Evolutionary conservation across 2,113 vertebrate species (phyloP).

Genomic region (Uria lomvia): DNA sequence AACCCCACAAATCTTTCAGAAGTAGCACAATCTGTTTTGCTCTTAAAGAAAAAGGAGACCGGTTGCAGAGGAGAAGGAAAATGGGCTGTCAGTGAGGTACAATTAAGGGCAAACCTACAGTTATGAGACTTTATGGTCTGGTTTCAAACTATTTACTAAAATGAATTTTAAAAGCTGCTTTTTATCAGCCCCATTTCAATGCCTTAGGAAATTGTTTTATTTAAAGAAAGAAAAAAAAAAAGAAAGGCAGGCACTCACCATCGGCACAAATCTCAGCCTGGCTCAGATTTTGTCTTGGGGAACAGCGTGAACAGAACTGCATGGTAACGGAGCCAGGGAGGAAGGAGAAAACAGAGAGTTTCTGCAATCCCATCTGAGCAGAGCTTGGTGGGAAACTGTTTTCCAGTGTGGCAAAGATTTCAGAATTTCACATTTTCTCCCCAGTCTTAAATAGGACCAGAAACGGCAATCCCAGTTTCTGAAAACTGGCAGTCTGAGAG

Average conservation of each 20-base stretch:
- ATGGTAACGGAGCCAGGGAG: background rate
- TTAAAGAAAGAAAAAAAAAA: background rate
- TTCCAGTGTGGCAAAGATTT: background rate
- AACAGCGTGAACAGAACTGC: background rate
- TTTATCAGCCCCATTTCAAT: conserved; percentile 35
- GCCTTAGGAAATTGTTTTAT: conserved; percentile 42
- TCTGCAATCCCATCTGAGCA: background rate
- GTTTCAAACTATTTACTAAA: conserved; percentile 64
- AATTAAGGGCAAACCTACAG: conserved; percentile 51
- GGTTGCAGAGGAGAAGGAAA: conserved; percentile 47
- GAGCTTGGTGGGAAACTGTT: background rate
- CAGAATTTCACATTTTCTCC: background rate
- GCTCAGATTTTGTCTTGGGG: conserved; percentile 32
- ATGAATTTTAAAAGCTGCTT: conserved; percentile 57
- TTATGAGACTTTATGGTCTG: conserved; percentile 41
- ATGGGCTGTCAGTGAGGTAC: conserved; percentile 39
- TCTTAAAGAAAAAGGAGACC: conserved; percentile 25
- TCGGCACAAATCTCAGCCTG: conserved; percentile 35
- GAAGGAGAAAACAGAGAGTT: background rate
- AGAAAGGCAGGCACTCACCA: background rate
- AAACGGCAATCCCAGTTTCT: background rate
- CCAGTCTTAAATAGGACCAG: background rate
- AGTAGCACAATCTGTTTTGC: conserved; percentile 31
- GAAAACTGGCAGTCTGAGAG: background rate
- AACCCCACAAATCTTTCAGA: conserved; percentile 26